Evolutionary conservation across 2,797 vertebrate genomes (phyloP), one percentile per base, ranked within the genome.

Genomic region (Heliangelus exortis): DNA sequence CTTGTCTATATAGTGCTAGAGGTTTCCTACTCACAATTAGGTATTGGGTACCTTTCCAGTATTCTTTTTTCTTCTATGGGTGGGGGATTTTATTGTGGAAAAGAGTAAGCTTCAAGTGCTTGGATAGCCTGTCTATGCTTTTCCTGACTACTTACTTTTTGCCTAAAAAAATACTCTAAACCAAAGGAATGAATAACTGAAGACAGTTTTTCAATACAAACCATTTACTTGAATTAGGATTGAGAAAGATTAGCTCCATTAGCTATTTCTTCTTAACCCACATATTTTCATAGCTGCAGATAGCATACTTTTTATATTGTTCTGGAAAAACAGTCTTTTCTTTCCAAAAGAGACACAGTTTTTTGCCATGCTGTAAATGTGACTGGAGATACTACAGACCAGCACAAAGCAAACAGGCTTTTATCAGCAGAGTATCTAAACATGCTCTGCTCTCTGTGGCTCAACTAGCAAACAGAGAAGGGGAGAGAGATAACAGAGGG

Each of bases 381-480:
- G 17, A 53, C 68, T 62, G 51, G 36, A 91, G 54, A 62, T 41
- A 84, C 18, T 28, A 83, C n/a, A 84, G 58, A 47, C n/a, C 62
- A 72, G 73, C 62, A 68, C 26, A 89, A 91, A 89, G 62, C 48
- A 91, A 96, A 93, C 79, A 68, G 58, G 58, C 54, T 91, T 91
- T 91, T 96, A 95, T 92, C 57, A 72, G 92, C 76, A 86, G 85
- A 87, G 43, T 92, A 90, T 88, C 83, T 87, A 85, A 93, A 87
- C 73, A 47, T 1, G 2, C 47, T 83, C 54, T 50, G 58, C 85
- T 81, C 26, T 48, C 62, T 58, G 28, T 9, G 15, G 50, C n/a
- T 83, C 83, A 50, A 16, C 50, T 23, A 61, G 54, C 47, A 92
- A 95, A 91, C 76, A 92, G 79, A 81, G 57, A 39, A 78, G 21